A percentile compares a stretch with the other conserved stretches of the same genome.
phyloP scores from a whole-genome alignment of 2,888 invertebrate species.

The Achlya flavicornis region DNA sequence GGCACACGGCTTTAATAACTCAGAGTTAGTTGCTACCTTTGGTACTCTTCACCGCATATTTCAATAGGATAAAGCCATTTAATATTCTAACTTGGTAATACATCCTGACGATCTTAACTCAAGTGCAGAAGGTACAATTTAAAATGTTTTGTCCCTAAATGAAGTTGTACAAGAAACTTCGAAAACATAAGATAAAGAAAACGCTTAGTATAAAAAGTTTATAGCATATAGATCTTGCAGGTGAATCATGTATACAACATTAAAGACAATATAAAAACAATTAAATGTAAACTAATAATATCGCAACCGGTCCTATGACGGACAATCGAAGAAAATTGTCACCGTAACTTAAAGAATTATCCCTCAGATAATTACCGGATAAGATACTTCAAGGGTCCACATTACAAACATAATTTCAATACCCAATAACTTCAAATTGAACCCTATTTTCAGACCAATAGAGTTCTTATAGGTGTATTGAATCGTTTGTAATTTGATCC shows the following conservation, averaged over 20 bases:
- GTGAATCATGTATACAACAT: constrained; percentile 15
- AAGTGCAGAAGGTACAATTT: no score
- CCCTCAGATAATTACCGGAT: constrained; percentile 64
- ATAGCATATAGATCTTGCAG: neutral
- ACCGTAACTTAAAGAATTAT: constrained; percentile 61
- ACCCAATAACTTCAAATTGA: constrained; percentile 18
- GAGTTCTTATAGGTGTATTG: constrained; percentile 14
- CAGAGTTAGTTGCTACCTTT: no score
- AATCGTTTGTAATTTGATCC: constrained; percentile 27
- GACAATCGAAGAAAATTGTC: constrained; percentile 66
- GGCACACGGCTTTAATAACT: no score
- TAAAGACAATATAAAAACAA: constrained; percentile 32
- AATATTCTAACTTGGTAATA: no score
- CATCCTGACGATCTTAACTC: no score
- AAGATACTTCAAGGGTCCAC: constrained; percentile 50
- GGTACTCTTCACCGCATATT: no score
- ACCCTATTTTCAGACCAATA: constrained; percentile 28
- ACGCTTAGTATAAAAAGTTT: neutral
- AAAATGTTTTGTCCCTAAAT: no score
- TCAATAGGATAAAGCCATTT: no score
- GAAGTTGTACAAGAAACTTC: no score
- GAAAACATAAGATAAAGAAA: neutral
- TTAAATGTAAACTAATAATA: constrained; percentile 39
- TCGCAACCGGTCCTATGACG: constrained; percentile 33
- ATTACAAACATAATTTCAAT: constrained; percentile 33